Evolutionary conservation across 1,140 invertebrate species (phyloP).

Genomic region (Orussus abietinus): DNA sequence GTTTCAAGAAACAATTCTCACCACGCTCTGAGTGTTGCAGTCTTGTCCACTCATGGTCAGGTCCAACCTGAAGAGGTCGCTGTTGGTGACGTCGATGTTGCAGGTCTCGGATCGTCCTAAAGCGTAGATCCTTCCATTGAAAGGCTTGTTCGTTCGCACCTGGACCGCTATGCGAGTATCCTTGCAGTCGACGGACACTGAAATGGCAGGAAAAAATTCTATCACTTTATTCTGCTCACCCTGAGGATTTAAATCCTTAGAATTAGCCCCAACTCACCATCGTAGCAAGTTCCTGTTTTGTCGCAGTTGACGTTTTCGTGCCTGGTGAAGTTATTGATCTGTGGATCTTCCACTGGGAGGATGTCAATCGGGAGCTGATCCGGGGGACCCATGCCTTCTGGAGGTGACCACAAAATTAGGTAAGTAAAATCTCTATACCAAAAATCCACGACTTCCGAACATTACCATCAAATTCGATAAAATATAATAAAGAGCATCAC

Average conservation of each 20-base stretch:
- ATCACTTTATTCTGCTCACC: slow-evolving; percentile 7
- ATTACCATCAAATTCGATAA: not conserved
- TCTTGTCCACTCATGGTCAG: slow-evolving; percentile 90
- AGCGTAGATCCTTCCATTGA: slow-evolving; percentile 92
- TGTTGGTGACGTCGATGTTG: slow-evolving; percentile 90
- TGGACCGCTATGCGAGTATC: slow-evolving; percentile 90
- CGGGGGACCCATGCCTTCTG: slow-evolving; percentile 39
- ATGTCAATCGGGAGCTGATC: slow-evolving; percentile 65
- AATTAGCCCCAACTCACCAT: slow-evolving; percentile 62
- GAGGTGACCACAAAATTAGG: slow-evolving; percentile 6
- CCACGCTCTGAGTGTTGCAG: slow-evolving; percentile 88
- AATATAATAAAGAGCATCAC: slow-evolving; percentile 6
- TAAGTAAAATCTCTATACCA: too few species aligned
- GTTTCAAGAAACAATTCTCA: too few species aligned
- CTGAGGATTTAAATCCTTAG: not conserved
- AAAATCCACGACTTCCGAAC: not conserved
- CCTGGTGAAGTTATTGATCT: slow-evolving; percentile 66
- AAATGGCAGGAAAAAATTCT: slow-evolving; percentile 26
- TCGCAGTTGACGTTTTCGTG: slow-evolving; percentile 86
- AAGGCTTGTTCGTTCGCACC: slow-evolving; percentile 87
- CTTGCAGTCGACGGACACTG: slow-evolving; percentile 91
- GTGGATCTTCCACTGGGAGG: slow-evolving; percentile 68
- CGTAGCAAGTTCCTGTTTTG: slow-evolving; percentile 91
- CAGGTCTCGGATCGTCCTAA: slow-evolving; percentile 90
- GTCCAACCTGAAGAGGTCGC: slow-evolving; percentile 86